These are phyloP conservation scores for Geotrypetes seraphini DNA, from an alignment of 2,797 vertebrate genomes.

Conservation along the genomic window DNA sequence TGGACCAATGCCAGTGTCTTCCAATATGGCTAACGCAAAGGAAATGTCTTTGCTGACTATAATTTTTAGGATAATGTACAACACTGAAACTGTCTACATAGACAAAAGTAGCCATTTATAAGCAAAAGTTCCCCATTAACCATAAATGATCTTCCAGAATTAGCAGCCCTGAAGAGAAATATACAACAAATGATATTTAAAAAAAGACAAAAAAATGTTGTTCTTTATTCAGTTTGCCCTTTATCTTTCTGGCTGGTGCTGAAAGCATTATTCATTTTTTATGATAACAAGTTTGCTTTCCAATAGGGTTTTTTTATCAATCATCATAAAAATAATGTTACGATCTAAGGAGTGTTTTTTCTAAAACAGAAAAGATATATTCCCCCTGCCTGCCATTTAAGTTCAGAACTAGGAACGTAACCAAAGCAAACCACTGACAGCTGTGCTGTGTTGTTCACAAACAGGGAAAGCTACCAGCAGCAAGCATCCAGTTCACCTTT, in stretches of 20 bases:
- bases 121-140: constrained; percentile 2
- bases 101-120: not conserved
- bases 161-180: not conserved
- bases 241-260: constrained; percentile 1
- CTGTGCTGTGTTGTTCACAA: too few species aligned
- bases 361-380: constrained; percentile 4
- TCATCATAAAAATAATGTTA: constrained; percentile 10
- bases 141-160: not conserved
- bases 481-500: too few species aligned
- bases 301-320: constrained; percentile 6
- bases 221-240: not conserved
- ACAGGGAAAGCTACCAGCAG: too few species aligned
- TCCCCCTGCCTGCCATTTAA: constrained; percentile 1
- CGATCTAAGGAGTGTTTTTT: not conserved
- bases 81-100: not conserved
- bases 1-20: too few species aligned
- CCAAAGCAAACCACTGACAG: not conserved
- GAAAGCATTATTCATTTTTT: constrained; percentile 6
- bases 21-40: too few species aligned
- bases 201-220: not conserved
- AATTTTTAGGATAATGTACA: too few species aligned
- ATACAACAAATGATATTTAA: not conserved
- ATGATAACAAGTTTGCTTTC: constrained; percentile 11
- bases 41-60: too few species aligned
- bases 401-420: constrained; percentile 5